Percentiles rank a stretch among this genome's conserved stretches.
These are phyloP conservation scores for Ciconia maguari DNA, from an alignment of 2,113 vertebrate species.

Conservation along the genomic window DNA sequence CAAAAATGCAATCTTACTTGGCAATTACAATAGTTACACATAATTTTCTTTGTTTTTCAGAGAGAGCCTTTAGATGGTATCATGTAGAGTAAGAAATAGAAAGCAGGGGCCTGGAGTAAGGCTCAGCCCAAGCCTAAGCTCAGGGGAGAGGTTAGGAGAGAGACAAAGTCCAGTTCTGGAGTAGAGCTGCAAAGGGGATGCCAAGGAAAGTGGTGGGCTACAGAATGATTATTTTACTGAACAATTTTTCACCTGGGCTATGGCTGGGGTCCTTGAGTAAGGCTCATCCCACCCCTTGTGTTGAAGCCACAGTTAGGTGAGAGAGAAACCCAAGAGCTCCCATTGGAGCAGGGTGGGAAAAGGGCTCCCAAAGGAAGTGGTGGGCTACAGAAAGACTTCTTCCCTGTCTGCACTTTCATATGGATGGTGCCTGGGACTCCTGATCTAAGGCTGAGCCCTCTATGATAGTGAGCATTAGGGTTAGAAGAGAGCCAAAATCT, in stretches of 20 bases:
- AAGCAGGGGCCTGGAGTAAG: neutral
- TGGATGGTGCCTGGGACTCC: neutral
- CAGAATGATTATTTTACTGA: neutral
- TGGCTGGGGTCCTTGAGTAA: neutral
- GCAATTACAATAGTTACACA: neutral
- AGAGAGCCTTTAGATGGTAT: neutral
- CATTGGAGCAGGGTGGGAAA: neutral
- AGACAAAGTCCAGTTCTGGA: neutral
- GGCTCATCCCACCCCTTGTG: neutral
- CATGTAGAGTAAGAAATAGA: accelerated
- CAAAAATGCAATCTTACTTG: neutral
- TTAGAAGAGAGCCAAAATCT: neutral
- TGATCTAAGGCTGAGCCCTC: neutral
- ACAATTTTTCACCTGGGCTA: neutral
- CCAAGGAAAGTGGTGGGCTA: neutral
- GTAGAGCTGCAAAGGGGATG: neutral
- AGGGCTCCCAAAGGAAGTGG: neutral
- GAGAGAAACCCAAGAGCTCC: neutral
- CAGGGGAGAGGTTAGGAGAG: neutral
- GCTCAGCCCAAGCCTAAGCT: neutral
- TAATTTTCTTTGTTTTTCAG: neutral
- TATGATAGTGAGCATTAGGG: neutral
- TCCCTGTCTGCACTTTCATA: neutral
- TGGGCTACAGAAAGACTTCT: neutral
- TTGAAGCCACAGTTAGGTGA: neutral